Evolutionary conservation across 2,113 vertebrate genomes (phyloP).

Genomic region (Eulemur macaco): DNA sequence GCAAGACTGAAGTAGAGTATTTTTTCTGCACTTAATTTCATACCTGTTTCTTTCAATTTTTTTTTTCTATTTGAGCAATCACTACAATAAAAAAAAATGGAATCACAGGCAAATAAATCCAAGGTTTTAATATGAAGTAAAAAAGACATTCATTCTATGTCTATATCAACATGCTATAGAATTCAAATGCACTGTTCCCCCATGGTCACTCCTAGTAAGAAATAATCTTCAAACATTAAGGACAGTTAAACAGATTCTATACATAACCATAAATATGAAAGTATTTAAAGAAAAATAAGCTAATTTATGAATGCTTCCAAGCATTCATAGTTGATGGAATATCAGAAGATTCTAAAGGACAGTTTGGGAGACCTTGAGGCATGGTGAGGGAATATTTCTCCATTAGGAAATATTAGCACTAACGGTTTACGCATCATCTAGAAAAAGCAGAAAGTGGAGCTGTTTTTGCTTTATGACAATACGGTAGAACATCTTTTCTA

Average conservation of each 20-base stretch:
- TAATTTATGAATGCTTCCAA: neutral
- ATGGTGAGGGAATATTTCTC: neutral
- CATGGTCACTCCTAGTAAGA: neutral
- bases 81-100: conserved; percentile 8
- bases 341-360: neutral
- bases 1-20: neutral
- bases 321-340: neutral
- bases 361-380: neutral
- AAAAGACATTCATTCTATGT: neutral
- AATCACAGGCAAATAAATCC: conserved; percentile 6
- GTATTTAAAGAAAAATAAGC: neutral
- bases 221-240: neutral
- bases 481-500: neutral
- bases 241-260: neutral
- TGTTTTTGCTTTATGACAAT: conserved; percentile 12
- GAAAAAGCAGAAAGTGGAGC: neutral
- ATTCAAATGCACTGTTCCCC: neutral
- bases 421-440: neutral
- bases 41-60: neutral
- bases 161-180: neutral
- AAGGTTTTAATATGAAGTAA: neutral
- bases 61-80: neutral
- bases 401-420: neutral
- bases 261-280: neutral
- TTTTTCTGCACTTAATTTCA: neutral